These are phyloP conservation scores for Drosophila parvula DNA, from an alignment of 1,140 invertebrate species.

Conservation along the genomic window DNA sequence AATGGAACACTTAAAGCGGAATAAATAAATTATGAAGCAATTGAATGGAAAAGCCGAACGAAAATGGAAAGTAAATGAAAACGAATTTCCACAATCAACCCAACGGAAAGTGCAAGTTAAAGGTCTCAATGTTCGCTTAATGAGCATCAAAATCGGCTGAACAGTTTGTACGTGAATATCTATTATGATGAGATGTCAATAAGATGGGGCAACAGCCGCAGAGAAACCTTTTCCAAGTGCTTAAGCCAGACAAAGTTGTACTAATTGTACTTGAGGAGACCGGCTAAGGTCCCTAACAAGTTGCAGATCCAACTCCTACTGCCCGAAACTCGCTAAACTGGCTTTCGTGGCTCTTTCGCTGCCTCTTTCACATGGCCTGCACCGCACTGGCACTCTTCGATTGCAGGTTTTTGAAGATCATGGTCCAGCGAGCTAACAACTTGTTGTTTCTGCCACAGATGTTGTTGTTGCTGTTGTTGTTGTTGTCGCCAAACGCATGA, in stretches of 20 bases:
- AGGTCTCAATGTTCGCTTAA: conserved; percentile 14
- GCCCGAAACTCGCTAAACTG: conserved; percentile 71
- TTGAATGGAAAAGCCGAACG: conserved; percentile 18
- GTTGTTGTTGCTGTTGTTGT: conserved; percentile 67
- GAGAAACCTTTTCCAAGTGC: conserved; percentile 10
- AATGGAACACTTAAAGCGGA: conserved; percentile 36
- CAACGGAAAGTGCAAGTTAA: conserved; percentile 31
- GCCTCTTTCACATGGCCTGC: conserved; percentile 55
- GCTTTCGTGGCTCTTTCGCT: conserved; percentile 54
- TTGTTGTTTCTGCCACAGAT: conserved; percentile 50
- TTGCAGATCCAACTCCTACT: conserved; percentile 22
- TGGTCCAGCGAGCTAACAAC: conserved; percentile 64
- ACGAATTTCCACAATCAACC: conserved; percentile 19
- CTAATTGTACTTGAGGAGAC: conserved; percentile 27
- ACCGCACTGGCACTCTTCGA: conserved; percentile 55
- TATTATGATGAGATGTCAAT: conserved; percentile 36
- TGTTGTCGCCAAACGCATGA: conserved; percentile 68
- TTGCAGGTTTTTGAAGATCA: conserved; percentile 77
- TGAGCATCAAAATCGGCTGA: conserved; percentile 9
- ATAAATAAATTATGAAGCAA: conserved; percentile 41
- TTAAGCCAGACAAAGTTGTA: conserved; percentile 8
- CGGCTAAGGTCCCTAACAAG: conserved; percentile 38
- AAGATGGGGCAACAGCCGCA: neutral
- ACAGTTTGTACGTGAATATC: neutral
- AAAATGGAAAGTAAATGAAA: conserved; percentile 44